A percentile compares a stretch with the other conserved stretches of the same genome.
These are phyloP conservation scores for Motacilla alba DNA, from an alignment of 2,113 vertebrate species.

Conservation along the genomic window DNA sequence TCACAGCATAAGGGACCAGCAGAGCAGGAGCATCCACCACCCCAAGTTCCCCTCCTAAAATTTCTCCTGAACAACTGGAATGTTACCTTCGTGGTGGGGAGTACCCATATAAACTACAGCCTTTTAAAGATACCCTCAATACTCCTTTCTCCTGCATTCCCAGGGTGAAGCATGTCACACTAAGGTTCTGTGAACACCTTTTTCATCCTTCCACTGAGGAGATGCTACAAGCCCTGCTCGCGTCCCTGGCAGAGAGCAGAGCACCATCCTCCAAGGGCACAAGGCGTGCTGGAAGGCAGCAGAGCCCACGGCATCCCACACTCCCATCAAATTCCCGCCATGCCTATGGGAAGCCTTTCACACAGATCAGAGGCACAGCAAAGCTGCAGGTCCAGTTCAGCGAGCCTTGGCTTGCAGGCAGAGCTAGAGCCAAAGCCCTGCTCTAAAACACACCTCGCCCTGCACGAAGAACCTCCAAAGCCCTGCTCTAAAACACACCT, in stretches of 20 bases:
- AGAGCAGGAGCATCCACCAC: neutral
- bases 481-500: no score
- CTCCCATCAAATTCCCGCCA: neutral
- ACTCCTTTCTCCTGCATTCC: neutral
- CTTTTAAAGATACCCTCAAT: neutral
- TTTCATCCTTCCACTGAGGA: neutral
- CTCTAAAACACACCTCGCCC: neutral
- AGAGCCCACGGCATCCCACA: neutral
- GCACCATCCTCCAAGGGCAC: neutral
- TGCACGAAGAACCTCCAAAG: no score
- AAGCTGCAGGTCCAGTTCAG: conserved; percentile 32
- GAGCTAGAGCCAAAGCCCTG: neutral
- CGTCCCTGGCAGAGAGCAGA: neutral
- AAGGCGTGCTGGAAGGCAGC: neutral
- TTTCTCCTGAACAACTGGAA: neutral
- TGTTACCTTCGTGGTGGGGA: neutral
- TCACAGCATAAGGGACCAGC: neutral
- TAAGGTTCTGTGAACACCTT: neutral
- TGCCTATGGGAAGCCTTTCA: neutral
- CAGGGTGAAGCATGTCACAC: neutral
- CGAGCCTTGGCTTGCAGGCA: neutral
- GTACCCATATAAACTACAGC: neutral
- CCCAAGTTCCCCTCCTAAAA: neutral
- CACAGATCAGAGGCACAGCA: neutral
- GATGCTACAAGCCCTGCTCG: fast-evolving